Conservation (phyloP, 2,888 invertebrate species). For the Cremastinae sp. region DNA sequence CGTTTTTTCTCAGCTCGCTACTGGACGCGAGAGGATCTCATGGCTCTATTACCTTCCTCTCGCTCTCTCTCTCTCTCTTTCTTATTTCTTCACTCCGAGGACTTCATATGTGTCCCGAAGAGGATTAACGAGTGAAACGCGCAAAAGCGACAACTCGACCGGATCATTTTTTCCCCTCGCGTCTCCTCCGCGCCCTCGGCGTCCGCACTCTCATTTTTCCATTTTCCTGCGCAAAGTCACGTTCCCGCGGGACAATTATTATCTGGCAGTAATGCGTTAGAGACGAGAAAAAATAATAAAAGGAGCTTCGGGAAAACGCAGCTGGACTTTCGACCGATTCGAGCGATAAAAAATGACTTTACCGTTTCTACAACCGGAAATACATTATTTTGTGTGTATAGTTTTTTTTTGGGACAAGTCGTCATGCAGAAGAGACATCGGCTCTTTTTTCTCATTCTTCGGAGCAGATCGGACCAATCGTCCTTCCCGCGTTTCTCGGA, state of each 20-base stretch:
- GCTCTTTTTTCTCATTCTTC: conserved; percentile 60
- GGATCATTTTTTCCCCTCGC: too few species aligned
- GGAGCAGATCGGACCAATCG: conserved; percentile 70
- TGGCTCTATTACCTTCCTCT: conserved; percentile 28
- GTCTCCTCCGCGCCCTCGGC: too few species aligned
- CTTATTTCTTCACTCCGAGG: neutral
- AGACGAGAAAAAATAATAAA: too few species aligned
- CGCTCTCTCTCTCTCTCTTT: neutral
- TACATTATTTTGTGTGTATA: conserved; percentile 25
- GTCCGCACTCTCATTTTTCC: too few species aligned
- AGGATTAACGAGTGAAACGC: neutral
- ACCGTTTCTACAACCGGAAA: conserved; percentile 40
- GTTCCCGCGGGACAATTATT: too few species aligned
- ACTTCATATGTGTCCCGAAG: neutral
- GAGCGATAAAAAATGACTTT: conserved; percentile 14
- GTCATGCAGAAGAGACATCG: conserved; percentile 23
- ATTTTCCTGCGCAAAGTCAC: too few species aligned
- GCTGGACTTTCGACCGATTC: neutral
- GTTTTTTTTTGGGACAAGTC: conserved; percentile 22
- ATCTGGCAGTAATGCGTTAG: too few species aligned
- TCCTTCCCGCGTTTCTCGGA: conserved; percentile 52
- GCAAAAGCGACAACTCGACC: too few species aligned
- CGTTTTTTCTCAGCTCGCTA: conserved; percentile 7
- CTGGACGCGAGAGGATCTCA: neutral
- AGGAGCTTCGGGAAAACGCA: neutral